phyloP scores from a whole-genome alignment of 2,888 invertebrate genomes.

The Agrenia bidenticulata region DNA sequence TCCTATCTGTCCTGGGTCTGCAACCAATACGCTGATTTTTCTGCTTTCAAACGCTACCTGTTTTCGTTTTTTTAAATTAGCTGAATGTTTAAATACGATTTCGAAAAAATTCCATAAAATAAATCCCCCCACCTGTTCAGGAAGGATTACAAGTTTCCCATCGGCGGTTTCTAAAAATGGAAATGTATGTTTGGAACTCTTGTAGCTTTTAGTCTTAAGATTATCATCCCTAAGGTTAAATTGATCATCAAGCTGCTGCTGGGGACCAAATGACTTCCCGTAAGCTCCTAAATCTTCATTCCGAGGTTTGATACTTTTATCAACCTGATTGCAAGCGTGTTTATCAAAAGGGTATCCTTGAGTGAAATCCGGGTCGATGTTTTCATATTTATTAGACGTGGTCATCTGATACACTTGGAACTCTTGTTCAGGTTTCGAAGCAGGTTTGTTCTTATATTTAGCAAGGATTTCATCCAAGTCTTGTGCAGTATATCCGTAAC shows the following conservation, averaged over 20 bases:
- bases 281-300: too few species aligned
- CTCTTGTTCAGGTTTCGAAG: neutral
- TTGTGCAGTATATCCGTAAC: neutral
- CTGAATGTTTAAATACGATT: too few species aligned
- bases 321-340: too few species aligned
- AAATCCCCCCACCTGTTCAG: slow-evolving; percentile 22
- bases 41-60: slow-evolving; percentile 45
- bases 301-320: too few species aligned
- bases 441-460: slow-evolving; percentile 20
- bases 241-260: neutral
- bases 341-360: too few species aligned
- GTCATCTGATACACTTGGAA: slow-evolving; percentile 4
- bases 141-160: slow-evolving; percentile 38
- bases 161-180: slow-evolving; percentile 34
- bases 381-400: neutral
- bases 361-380: too few species aligned
- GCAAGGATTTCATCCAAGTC: slow-evolving; percentile 31
- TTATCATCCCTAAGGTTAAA: neutral
- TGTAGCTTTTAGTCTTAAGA: neutral
- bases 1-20: slow-evolving; percentile 31
- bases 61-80: neutral
- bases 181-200: slow-evolving; percentile 22
- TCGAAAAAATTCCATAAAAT: too few species aligned
- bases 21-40: slow-evolving; percentile 40
- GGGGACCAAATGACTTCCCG: too few species aligned